Percentiles rank a stretch among this genome's conserved stretches.
Conservation (phyloP, 64 coral and sea anemone species). For the Pachyseris speciosa region DNA sequence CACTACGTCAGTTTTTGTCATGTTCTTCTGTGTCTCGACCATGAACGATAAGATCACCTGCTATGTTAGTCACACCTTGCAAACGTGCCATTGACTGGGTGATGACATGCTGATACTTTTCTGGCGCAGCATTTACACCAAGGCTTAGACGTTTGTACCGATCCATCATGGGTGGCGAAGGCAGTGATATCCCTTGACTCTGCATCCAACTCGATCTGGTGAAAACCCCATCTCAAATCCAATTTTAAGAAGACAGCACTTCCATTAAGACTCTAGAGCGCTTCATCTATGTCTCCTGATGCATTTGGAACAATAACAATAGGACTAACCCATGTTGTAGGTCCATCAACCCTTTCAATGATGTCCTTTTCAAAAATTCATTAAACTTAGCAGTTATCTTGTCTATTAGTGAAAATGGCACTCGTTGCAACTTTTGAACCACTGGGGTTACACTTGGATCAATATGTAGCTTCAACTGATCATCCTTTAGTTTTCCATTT, state of each 20-base stretch:
- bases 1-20: no score
- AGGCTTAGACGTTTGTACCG: conserved; percentile 28
- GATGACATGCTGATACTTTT: conserved; percentile 26
- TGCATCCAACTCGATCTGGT: neutral
- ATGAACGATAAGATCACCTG: neutral
- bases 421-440: no score
- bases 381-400: no score
- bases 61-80: neutral
- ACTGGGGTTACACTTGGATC: no score
- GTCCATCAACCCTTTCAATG: neutral
- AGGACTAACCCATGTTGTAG: neutral
- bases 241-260: conserved; percentile 1
- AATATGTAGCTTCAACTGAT: no score
- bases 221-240: conserved; percentile 3
- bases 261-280: neutral
- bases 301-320: neutral
- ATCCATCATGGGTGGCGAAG: neutral
- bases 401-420: no score
- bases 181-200: conserved; percentile 18
- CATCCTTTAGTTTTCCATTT: no score
- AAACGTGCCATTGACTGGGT: neutral
- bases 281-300: conserved; percentile 9
- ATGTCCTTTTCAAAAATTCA: no score
- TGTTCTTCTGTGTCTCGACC: no score
- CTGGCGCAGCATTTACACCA: conserved; percentile 30